Evolutionary conservation across 1,140 invertebrate genomes (phyloP).

Genomic region (Microvelia longipes): DNA sequence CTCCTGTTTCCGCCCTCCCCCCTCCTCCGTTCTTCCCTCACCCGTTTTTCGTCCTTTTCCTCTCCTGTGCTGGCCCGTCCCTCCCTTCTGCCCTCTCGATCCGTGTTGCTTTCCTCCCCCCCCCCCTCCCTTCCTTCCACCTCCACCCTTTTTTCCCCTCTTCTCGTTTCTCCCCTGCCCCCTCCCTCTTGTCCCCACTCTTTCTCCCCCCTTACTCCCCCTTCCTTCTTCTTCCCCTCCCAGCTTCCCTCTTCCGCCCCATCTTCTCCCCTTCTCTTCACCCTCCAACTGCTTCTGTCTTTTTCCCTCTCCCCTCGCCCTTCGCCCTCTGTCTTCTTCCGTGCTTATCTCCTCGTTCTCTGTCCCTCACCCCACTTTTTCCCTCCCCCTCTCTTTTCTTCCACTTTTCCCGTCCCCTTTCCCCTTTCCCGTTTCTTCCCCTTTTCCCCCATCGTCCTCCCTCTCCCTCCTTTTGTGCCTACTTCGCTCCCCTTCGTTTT

Average conservation of each 20-base stretch:
- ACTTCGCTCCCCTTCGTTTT: neutral
- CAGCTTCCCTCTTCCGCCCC: too few relatives aligned
- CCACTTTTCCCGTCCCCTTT: neutral
- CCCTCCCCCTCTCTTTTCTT: conserved; percentile 3
- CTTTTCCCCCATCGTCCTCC: neutral
- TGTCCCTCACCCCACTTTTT: neutral
- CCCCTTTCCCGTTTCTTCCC: neutral
- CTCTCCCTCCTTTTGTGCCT: neutral
- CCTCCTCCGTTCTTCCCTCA: neutral
- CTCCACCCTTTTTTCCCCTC: conserved; percentile 3
- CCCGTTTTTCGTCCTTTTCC: conserved; percentile 13
- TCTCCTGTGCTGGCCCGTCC: neutral
- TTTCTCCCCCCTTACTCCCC: conserved; percentile 2
- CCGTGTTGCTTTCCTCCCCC: neutral
- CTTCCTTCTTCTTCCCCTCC: conserved; percentile 1
- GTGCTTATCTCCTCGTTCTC: neutral
- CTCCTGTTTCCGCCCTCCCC: conserved; percentile 2
- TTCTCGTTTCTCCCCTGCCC: neutral
- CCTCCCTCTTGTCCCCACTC: conserved; percentile 4
- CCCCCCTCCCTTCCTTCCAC: neutral
- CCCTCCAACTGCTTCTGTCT: neutral
- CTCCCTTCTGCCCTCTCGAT: conserved; percentile 3
- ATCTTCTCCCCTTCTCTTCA: neutral
- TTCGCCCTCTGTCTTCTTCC: neutral
- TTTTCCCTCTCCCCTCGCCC: neutral